Percentiles rank a stretch among this genome's conserved stretches.
phyloP scores from a whole-genome alignment of 1,140 invertebrate species.

The Gryon sp. region DNA sequence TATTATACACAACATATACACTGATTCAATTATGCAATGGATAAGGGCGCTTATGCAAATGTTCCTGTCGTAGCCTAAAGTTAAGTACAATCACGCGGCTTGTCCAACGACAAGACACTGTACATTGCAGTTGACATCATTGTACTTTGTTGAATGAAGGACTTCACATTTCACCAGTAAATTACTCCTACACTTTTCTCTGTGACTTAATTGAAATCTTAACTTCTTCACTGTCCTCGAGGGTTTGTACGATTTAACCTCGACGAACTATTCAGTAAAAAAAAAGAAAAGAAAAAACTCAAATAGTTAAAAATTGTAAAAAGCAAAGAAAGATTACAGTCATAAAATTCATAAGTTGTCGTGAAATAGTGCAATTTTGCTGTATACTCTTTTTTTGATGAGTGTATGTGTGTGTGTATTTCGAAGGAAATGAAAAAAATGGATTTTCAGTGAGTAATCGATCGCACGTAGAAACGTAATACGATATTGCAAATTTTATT shows the following conservation, averaged over 20 bases:
- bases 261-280: too few relatives aligned
- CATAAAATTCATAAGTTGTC: too few relatives aligned
- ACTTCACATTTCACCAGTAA: conserved; percentile 7
- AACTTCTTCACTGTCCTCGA: neutral
- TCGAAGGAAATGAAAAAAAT: neutral
- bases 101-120: conserved; percentile 11
- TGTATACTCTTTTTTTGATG: too few relatives aligned
- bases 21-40: conserved; percentile 32
- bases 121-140: conserved; percentile 8
- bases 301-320: too few relatives aligned
- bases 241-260: too few relatives aligned
- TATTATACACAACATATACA: conserved; percentile 7
- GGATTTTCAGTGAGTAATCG: neutral
- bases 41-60: conserved; percentile 34
- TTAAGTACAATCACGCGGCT: conserved; percentile 26
- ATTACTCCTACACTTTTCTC: neutral
- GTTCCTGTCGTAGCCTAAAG: conserved; percentile 16
- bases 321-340: too few relatives aligned
- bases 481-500: conserved; percentile 10
- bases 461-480: neutral
- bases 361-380: too few relatives aligned
- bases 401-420: too few relatives aligned
- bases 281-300: too few relatives aligned
- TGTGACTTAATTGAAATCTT: conserved; percentile 28
- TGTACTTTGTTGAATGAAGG: conserved; percentile 6